These are phyloP conservation scores for Sarcophaga variegata DNA, from an alignment of 2,888 invertebrate species.

Conservation along the genomic window DNA sequence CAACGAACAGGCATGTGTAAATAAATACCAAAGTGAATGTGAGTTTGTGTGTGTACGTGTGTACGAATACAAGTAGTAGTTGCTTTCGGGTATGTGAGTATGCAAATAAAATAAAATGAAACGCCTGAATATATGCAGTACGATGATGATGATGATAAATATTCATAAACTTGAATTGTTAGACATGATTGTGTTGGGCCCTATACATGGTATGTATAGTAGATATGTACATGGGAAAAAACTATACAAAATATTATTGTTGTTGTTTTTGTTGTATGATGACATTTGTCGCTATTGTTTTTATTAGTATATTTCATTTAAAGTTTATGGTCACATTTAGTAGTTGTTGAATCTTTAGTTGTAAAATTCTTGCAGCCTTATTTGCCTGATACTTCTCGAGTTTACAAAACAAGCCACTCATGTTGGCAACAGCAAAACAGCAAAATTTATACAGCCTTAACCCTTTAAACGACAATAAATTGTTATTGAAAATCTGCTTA, in stretches of 20 bases:
- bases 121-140: constrained; percentile 43
- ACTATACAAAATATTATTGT: too few relatives aligned
- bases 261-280: too few relatives aligned
- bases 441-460: neutral
- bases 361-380: constrained; percentile 38
- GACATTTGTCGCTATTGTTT: neutral
- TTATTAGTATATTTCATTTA: constrained; percentile 9
- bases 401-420: constrained; percentile 35
- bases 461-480: too few relatives aligned
- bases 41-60: neutral
- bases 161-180: constrained; percentile 41
- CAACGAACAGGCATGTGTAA: constrained; percentile 47
- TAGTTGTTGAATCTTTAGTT: constrained; percentile 32
- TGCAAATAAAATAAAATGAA: constrained; percentile 36
- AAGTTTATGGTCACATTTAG: constrained; percentile 29
- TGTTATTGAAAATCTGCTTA: too few relatives aligned
- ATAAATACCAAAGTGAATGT: neutral
- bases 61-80: neutral
- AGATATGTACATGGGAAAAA: too few relatives aligned
- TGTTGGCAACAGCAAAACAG: neutral
- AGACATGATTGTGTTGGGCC: neutral
- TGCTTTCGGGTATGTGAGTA: neutral
- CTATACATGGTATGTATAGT: neutral
- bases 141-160: constrained; percentile 6
- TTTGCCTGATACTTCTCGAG: constrained; percentile 32